Evolutionary conservation across 2,888 invertebrate genomes (phyloP).

Genomic region (Callyntrura sp.): DNA sequence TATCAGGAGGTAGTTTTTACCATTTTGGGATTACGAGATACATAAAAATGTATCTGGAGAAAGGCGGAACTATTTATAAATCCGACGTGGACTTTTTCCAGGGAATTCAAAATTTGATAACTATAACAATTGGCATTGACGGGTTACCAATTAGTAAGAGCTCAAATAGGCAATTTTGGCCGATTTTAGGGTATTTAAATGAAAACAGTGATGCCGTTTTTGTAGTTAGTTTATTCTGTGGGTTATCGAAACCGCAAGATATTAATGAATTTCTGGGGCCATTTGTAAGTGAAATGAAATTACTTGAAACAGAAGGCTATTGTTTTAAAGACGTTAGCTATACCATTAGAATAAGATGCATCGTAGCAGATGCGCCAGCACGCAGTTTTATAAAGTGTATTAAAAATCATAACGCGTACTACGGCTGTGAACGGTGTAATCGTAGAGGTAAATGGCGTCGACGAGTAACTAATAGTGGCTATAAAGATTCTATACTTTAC

Average conservation of each 20-base stretch:
- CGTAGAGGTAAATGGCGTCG: slow-evolving; percentile 44
- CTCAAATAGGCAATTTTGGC: slow-evolving; percentile 58
- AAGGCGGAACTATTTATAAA: neutral
- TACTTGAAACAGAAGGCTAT: slow-evolving; percentile 26
- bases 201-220: neutral
- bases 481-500: neutral
- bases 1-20: slow-evolving; percentile 39
- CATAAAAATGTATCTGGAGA: neutral
- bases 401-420: slow-evolving; percentile 67
- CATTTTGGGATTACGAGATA: slow-evolving; percentile 46
- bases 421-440: slow-evolving; percentile 67
- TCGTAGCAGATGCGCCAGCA: slow-evolving; percentile 75
- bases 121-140: slow-evolving; percentile 60
- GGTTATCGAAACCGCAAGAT: slow-evolving; percentile 32
- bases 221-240: slow-evolving; percentile 49
- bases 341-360: slow-evolving; percentile 52
- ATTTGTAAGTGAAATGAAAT: slow-evolving; percentile 29
- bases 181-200: slow-evolving; percentile 46
- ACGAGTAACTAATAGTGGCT: slow-evolving; percentile 31
- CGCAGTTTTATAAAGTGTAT: slow-evolving; percentile 66
- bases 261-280: slow-evolving; percentile 45
- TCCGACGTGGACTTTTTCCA: neutral
- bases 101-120: neutral
- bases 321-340: slow-evolving; percentile 16
- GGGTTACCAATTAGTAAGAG: slow-evolving; percentile 59